Evolutionary conservation across 2,888 invertebrate genomes (phyloP), one percentile per base, ranked within the genome.

Genomic region (Meiosimyza platycephala): DNA sequence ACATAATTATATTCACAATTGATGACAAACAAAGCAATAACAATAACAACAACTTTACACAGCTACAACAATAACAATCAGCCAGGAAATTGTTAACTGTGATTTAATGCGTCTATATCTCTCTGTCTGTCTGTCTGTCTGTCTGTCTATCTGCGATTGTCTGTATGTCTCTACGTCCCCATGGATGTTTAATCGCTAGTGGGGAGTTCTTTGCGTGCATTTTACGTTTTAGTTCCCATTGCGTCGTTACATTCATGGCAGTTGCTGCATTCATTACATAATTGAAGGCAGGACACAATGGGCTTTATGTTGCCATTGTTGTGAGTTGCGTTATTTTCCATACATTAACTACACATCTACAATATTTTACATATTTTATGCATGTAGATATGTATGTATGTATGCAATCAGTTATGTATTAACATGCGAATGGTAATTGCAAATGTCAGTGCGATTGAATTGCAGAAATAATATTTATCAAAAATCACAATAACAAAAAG

Each of bases 261-360:
- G 40, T 40, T 40, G 64, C 28, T 64, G 64, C 22, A 64, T 64
- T 64, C 51, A 64, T 64, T 64, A 28, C 22, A 51, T 64, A 64
- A 64, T 50, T 64, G 64, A 51, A 64, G 64, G 51, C 64, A 64
- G 51, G 40, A 40, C 16, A 50, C 64, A 64, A 64, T 51, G 50
- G 51, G 64, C 51, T 64, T 50, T 64, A 9, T 40, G 40, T 64
- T 64, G 18, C 6, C 22, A 64, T 64, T 64, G 64, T 64, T 64
- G 51, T 50, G 51, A 22, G 51, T 22, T 64, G 50, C 22, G 28
- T 13, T 40, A 40, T 40, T 40, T 28, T 50, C 18, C 22, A 64
- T 64, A 50, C 16, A 50, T 50, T 18, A 51, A 50, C 15, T 12
- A 64, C 51, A 22, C 28, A 64, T 13, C 13, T 28, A 50, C 50